phyloP scores from a whole-genome alignment of 2,797 vertebrate species.

The Ficedula albicollis region DNA sequence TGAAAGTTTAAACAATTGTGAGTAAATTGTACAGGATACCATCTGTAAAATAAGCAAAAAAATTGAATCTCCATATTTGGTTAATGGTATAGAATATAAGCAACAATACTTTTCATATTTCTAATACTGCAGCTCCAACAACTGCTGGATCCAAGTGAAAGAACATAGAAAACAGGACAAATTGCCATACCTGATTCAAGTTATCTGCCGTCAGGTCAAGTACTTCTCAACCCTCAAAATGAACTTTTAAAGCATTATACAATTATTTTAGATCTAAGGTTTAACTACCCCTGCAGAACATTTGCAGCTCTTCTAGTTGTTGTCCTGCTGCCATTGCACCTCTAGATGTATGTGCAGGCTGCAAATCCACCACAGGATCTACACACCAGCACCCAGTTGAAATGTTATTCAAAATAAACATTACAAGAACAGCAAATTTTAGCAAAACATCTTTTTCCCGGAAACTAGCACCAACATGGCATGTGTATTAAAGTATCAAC shows the following conservation, averaged over 20 bases:
- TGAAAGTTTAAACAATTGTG: neutral
- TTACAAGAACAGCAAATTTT: neutral
- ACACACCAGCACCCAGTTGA: neutral
- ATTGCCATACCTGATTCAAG: neutral
- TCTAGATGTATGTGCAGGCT: neutral
- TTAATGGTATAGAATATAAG: neutral
- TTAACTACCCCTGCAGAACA: neutral
- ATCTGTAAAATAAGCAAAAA: conserved; percentile 20
- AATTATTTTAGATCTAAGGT: neutral
- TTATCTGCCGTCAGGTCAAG: neutral
- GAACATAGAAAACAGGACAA: neutral
- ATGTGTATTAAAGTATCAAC: neutral
- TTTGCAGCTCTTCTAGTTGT: neutral
- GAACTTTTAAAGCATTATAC: neutral
- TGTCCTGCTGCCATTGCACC: neutral
- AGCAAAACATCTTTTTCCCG: neutral
- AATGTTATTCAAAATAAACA: conserved; percentile 9
- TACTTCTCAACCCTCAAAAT: neutral
- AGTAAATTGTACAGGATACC: neutral
- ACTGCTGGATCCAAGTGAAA: neutral
- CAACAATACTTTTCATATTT: neutral
- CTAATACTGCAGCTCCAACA: neutral
- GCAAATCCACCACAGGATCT: neutral
- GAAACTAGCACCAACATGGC: neutral
- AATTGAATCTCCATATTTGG: neutral